Conservation (phyloP, 92 coral and sea anemone genomes). For the Phenganax subtilis region DNA sequence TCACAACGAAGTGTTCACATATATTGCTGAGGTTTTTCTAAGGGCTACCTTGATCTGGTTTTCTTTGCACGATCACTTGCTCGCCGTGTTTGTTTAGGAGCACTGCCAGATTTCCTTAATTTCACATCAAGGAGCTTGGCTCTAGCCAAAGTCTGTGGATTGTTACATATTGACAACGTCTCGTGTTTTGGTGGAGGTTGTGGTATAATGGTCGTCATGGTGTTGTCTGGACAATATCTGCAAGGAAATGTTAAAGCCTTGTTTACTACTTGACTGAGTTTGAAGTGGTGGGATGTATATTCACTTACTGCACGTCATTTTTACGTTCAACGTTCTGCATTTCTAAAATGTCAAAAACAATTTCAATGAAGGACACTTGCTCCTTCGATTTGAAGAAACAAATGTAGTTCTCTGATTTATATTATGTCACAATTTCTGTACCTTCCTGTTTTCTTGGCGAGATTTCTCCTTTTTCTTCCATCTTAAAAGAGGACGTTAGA, state of each 20-base stretch:
- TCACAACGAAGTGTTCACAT: too few species aligned
- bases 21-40: neutral
- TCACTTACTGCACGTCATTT: neutral
- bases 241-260: neutral
- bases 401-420: neutral
- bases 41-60: neutral
- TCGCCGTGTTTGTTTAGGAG: too few species aligned
- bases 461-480: slow-evolving; percentile 21
- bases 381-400: slow-evolving; percentile 48
- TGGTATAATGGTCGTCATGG: slow-evolving; percentile 53
- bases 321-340: too few species aligned
- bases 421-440: neutral
- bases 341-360: too few species aligned
- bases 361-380: slow-evolving; percentile 46
- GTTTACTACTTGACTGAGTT: neutral
- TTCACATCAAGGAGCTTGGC: slow-evolving; percentile 10
- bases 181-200: slow-evolving; percentile 61
- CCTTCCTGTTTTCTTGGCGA: slow-evolving; percentile 4
- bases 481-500: slow-evolving; percentile 18
- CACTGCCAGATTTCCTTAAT: slow-evolving; percentile 22
- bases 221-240: slow-evolving; percentile 77
- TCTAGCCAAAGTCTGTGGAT: slow-evolving; percentile 43
- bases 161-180: slow-evolving; percentile 67
- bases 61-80: neutral
- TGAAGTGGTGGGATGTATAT: neutral